Percentiles rank a stretch among this genome's conserved stretches.
These are phyloP conservation scores for Oscheius sp. DNA, from an alignment of 1,140 invertebrate species.

Conservation along the genomic window DNA sequence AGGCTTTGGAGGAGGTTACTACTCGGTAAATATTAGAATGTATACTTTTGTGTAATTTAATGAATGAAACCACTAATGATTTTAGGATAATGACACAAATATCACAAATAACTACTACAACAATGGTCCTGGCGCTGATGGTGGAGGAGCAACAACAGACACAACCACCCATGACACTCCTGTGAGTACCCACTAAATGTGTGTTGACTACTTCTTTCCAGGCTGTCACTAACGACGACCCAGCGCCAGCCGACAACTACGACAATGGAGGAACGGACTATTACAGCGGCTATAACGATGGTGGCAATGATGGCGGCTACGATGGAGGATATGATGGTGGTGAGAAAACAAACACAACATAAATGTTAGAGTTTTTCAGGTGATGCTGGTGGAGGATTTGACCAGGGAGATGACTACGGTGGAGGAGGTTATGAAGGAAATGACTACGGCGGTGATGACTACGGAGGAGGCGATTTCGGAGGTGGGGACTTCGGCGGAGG, in stretches of 20 bases:
- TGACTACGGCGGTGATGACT: neutral
- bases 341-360: conserved; percentile 3
- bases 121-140: conserved; percentile 7
- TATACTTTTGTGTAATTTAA: conserved; percentile 12
- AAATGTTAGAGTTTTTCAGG: neutral
- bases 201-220: neutral
- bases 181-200: neutral
- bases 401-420: neutral
- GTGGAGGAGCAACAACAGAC: conserved; percentile 1
- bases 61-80: neutral
- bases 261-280: conserved; percentile 17
- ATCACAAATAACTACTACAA: conserved; percentile 41
- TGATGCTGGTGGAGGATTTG: neutral
- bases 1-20: conserved; percentile 23
- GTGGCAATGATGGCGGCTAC: conserved; percentile 10
- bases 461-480: neutral
- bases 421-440: neutral
- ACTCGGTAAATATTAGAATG: conserved; percentile 28
- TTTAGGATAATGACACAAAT: conserved; percentile 35
- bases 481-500: conserved; percentile 11
- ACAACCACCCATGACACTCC: neutral
- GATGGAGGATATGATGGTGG: conserved; percentile 23
- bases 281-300: conserved; percentile 28
- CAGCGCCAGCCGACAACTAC: too few relatives aligned
- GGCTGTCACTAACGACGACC: conserved; percentile 5